Base-by-base conservation (phyloP, 2,797 vertebrate genomes). In the Nasua narica region DNA sequence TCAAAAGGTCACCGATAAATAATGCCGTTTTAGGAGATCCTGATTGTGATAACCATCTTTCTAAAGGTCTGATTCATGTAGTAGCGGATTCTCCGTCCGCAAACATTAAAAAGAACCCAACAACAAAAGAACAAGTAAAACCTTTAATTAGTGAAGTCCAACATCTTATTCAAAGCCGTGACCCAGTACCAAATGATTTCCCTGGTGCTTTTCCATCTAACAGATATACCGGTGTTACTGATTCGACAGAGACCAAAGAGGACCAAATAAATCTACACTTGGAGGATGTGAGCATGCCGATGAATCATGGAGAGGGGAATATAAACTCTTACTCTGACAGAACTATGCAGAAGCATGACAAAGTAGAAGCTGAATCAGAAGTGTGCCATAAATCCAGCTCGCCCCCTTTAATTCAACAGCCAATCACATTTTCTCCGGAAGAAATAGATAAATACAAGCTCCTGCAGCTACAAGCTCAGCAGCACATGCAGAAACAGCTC, bases 361-460 rank as follows among this genome's bases (percentile, higher is more conserved):
- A 97, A 91, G 69, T 86, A 69, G 97, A 98, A 96, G 97, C 96
- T 79, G 96, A 98, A 92, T 94, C 97, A 82, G 98, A 98, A 97
- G 83, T 87, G 60, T 98, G 97, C 95, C 96, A 95, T 85, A 99
- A 99, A 98, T 95, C 98, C 86, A 50, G 96, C 74, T 99, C 99
- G 16, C 98, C 99, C 93, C 97, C 99, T 93, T 95, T 99, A 98
- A 98, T 97, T 6, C 99, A 99, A 94, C 99, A 98, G 89, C 99
- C 99, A 92, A 98, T 99, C 98, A 99, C 99, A 35, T 99, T 99
- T 98, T 99, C 99, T 7, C 99, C 99, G 7, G 99, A 99, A 91
- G 99, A 99, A 98, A 99, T 99, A 98, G 99, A 99, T 97, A 99
- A 99, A 98, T 99, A 99, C 96, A 99, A 99, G 94, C 97, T 99